These are phyloP conservation scores for Heliconius cydno DNA, from an alignment of 2,888 invertebrate species.

Conservation along the genomic window DNA sequence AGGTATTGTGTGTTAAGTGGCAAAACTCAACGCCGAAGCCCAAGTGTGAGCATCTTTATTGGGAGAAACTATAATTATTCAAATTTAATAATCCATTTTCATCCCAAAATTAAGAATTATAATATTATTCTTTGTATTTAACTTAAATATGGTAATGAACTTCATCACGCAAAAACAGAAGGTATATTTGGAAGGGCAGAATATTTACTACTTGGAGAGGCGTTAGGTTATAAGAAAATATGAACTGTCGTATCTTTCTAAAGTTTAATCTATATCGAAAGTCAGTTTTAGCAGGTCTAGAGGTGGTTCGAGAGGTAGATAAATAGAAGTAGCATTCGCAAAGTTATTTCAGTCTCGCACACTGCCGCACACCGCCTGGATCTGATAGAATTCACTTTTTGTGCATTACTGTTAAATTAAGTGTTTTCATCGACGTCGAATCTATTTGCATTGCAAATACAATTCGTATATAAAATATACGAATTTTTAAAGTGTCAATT, in stretches of 20 bases:
- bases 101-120: too few relatives aligned
- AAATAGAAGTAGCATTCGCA: conserved; percentile 64
- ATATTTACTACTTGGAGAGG: background rate
- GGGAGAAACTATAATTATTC: too few relatives aligned
- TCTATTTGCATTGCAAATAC: conserved; percentile 41
- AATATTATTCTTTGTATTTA: too few relatives aligned
- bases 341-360: conserved; percentile 68
- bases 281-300: conserved; percentile 55
- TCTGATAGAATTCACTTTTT: conserved; percentile 61
- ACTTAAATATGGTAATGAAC: too few relatives aligned
- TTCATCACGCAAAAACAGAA: too few relatives aligned
- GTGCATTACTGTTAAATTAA: conserved; percentile 53
- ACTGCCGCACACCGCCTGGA: conserved; percentile 47
- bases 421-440: conserved; percentile 44
- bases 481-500: background rate
- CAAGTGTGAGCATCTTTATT: too few relatives aligned
- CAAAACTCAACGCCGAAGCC: too few relatives aligned
- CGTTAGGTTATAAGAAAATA: background rate
- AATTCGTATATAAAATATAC: conserved; percentile 18
- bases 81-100: too few relatives aligned
- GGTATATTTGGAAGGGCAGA: too few relatives aligned
- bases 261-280: conserved; percentile 53
- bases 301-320: conserved; percentile 68
- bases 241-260: conserved; percentile 25
- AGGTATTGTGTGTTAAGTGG: too few relatives aligned